Evolutionary conservation across 2,797 vertebrate species (phyloP).

Genomic region (Diplodus puntazzo): DNA sequence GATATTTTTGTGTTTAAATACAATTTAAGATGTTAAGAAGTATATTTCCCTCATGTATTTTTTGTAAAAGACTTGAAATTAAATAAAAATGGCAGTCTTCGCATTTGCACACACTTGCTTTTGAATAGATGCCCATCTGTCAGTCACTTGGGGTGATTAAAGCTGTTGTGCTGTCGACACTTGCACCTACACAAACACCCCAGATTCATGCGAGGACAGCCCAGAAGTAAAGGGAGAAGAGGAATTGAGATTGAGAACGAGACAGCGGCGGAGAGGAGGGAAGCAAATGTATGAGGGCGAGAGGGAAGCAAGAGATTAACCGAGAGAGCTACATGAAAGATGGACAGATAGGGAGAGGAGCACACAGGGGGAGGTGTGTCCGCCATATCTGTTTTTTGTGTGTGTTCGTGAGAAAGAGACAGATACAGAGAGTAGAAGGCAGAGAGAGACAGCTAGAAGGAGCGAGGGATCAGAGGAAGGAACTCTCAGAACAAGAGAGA

Average conservation of each 20-base stretch:
- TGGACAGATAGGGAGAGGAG: conserved; percentile 44
- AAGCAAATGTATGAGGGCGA: conserved; percentile 24
- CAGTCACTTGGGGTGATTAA: conserved; percentile 28
- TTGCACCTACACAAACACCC: background rate
- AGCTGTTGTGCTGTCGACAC: background rate
- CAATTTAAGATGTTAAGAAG: background rate
- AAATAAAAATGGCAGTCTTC: background rate
- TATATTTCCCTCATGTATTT: background rate
- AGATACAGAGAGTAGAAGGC: background rate
- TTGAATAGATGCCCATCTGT: conserved; percentile 29
- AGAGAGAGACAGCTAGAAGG: conserved; percentile 13
- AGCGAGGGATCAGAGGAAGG: conserved; percentile 32
- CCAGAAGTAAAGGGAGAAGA: conserved; percentile 4
- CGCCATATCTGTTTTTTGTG: background rate
- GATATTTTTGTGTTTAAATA: background rate
- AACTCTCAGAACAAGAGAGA: conserved; percentile 37
- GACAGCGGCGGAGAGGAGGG: conserved; percentile 23
- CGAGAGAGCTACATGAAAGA: conserved; percentile 57
- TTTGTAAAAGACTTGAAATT: too few relatives aligned
- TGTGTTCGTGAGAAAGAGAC: conserved; percentile 3
- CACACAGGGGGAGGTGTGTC: conserved; percentile 31
- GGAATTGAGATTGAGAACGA: conserved; percentile 25
- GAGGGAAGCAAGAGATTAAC: conserved; percentile 59
- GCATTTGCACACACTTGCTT: background rate
- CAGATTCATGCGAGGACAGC: conserved; percentile 38